Base-by-base conservation (phyloP, 2,888 invertebrate species). In the Hydrotaea cyrtoneurina region DNA sequence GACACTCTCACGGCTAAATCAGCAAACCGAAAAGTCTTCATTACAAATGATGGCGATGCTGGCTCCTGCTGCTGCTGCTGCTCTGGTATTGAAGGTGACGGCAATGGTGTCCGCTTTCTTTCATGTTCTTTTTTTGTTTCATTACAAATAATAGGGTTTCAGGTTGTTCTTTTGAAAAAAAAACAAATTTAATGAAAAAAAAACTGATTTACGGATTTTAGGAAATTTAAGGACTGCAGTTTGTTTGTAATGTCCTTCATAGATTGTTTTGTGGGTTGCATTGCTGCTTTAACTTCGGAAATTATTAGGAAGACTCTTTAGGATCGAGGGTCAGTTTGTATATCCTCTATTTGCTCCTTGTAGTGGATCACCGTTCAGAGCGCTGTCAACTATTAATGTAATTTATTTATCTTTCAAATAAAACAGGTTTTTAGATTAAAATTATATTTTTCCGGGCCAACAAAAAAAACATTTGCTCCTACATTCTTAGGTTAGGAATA, bases 1-100 rank as follows among this genome's bases (percentile, higher is more conserved):
- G 26, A 59, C 59, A 10, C 19, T 4, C 57, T 23, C 13, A 19
- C 17, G 55, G 21, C 19, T 59, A 26, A 50, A 50, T 19, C 23
- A 39, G 23, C 39, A 57, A 57, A 59, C 31, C 11, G 8, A 3
- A 53, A 74, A 74, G 39, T 74, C 55, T 69, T 46, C 21, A 69
- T 69, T 69, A 43, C 46, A 43, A 69, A 69, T 69, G 69, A 23
- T 69, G 46, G 2, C 46, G 11, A 5, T 46, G 69, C 17, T 39
- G 69, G 46, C 31, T 31, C 2, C 31, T 31, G n/a, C n/a, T 66
- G 43, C 39, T 66, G 39, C 15, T 36, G 53, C 17, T 53, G 19
- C 17, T 53, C 43, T n/a, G 17, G 7, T 17, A 17, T n/a, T 17
- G 53, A 1, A 31, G 31, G 2, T 4, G 31, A 31, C 7, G 17